A percentile compares a stretch with the other conserved stretches of the same genome.
Conservation (phyloP, 2,113 vertebrate species). For the Ictalurus punctatus region DNA sequence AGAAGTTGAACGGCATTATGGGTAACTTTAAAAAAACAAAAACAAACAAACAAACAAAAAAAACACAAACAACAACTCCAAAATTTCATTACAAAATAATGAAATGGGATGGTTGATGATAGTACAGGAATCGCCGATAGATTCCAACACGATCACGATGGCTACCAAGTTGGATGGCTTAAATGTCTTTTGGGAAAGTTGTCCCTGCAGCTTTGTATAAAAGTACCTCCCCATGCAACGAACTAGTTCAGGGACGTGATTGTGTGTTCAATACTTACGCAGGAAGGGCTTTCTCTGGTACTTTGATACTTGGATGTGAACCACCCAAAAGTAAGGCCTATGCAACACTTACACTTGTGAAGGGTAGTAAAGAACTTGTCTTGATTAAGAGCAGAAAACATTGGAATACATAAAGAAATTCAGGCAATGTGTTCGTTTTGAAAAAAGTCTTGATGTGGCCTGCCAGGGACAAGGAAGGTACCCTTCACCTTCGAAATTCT, state of each 20-base stretch:
- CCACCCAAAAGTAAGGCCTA: not conserved
- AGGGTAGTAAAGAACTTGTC: not conserved
- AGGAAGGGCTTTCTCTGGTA: not conserved
- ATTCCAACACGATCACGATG: not conserved
- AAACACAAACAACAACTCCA: not conserved
- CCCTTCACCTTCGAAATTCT: not conserved
- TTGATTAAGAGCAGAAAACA: not conserved
- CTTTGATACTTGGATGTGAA: not conserved
- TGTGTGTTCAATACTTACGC: not conserved
- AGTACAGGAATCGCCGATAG: not conserved
- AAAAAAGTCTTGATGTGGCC: not conserved
- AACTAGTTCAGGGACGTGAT: not conserved
- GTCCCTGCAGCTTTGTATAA: not conserved
- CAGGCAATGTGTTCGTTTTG: not conserved
- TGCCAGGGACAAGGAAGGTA: not conserved
- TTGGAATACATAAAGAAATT: not conserved
- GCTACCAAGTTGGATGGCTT: not conserved
- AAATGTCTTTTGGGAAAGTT: not conserved
- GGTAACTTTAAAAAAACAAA: not conserved
- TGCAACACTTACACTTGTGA: not conserved
- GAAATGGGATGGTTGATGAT: not conserved
- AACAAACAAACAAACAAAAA: too few species aligned
- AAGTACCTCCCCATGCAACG: not conserved
- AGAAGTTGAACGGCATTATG: not conserved
- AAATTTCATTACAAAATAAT: not conserved